Percentiles rank a stretch among this genome's conserved stretches.
phyloP scores from a whole-genome alignment of 2,888 invertebrate species.

The Drosophila mercatorum region DNA sequence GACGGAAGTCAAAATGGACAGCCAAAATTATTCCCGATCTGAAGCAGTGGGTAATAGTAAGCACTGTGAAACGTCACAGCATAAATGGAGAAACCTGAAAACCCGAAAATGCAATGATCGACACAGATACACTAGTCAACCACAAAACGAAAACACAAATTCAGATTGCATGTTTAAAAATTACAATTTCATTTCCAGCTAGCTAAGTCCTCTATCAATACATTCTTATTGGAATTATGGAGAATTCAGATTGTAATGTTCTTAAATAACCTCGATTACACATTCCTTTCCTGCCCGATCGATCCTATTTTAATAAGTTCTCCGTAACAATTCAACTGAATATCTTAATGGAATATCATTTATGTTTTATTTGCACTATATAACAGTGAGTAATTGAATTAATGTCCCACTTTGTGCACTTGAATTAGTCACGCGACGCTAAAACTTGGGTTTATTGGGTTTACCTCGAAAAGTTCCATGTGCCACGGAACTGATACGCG shows the following conservation, averaged over 20 bases:
- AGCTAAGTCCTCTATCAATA: too few relatives aligned
- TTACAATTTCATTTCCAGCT: too few relatives aligned
- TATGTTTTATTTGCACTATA: background rate
- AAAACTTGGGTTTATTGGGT: constrained; percentile 30
- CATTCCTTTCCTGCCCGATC: background rate
- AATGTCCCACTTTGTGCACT: constrained; percentile 42
- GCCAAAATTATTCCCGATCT: too few relatives aligned
- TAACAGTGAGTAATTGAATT: constrained; percentile 12
- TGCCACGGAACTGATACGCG: constrained; percentile 11
- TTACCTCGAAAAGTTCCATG: constrained; percentile 16
- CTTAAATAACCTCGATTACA: background rate
- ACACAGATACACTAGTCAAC: too few relatives aligned
- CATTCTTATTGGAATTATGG: too few relatives aligned
- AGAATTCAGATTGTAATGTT: background rate
- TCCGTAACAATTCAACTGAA: background rate
- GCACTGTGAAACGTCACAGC: too few relatives aligned
- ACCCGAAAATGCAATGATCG: too few relatives aligned
- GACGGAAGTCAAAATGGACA: too few relatives aligned
- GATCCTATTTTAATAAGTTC: background rate
- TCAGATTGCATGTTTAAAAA: too few relatives aligned
- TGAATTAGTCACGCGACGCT: constrained; percentile 63
- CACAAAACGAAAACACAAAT: too few relatives aligned
- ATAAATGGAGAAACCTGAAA: too few relatives aligned
- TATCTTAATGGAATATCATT: background rate
- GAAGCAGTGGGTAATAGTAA: too few relatives aligned